Evolutionary conservation across 2,113 vertebrate species (phyloP), one percentile per base, ranked within the genome.

Genomic region (Speoplatyrhinus poulsoni): DNA sequence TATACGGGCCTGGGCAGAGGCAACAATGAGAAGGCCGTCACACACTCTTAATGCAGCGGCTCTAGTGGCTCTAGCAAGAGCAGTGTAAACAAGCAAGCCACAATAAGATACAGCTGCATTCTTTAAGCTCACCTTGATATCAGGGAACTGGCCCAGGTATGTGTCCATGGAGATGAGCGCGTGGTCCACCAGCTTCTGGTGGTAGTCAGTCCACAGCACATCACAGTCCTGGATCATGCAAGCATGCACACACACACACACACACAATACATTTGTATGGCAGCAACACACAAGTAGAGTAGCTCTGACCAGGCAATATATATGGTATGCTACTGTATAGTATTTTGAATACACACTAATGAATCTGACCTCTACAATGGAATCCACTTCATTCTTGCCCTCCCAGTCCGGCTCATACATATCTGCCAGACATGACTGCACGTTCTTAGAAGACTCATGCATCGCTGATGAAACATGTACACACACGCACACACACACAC

Each of bases 121-220:
- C 1, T 58, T 33, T 9, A 19, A 17, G 12, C 11, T 83, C 88
- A 98, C 97, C 92, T 96, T 99, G 85, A 99, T 99, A 80, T 99
- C 98, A 1, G 98, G 98, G 80, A 99, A 99, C 84, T 99, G 98
- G 63, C 96, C 97, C 72, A 99, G 93, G 84, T 99, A 99, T 0
- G 98, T 99, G 87, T 99, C 98, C 96, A 99, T 98, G 62, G 98
- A 99, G 70, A 99, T 95, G 62, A 99, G 93, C 0, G 98, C 96
- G 75, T 99, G 95, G 87, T 98, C 96, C 46, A 99, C 96, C 82
- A 99, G 85, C 82, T 99, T 99, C 92, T 99, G 96, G 82, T 99
- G 98, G 83, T 96, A 99, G 83, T 99, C 98, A 0, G 92, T 93
- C 98, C 97, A 99, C 0, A 99, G 93, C 6, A 98, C 94, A 74